phyloP scores from a whole-genome alignment of 2,113 vertebrate species.

The Theropithecus gelada region DNA sequence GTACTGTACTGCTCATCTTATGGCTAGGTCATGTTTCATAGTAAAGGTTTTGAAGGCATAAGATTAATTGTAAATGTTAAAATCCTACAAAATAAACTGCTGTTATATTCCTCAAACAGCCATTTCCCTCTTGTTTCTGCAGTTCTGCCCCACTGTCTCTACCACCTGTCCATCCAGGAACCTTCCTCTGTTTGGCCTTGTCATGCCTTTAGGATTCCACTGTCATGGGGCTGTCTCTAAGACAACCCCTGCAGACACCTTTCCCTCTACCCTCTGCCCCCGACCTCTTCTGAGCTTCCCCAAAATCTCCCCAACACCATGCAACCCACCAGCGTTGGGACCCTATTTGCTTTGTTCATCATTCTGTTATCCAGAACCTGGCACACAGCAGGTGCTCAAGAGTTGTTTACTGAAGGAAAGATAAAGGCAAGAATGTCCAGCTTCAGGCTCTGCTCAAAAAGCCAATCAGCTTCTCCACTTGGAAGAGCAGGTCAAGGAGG shows the following conservation, averaged over 20 bases:
- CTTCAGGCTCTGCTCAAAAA: neutral
- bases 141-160: neutral
- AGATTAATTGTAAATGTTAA: neutral
- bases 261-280: neutral
- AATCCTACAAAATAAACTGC: neutral
- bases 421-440: neutral
- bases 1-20: rapidly evolving
- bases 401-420: neutral
- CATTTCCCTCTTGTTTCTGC: neutral
- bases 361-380: neutral
- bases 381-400: neutral
- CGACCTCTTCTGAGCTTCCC: neutral
- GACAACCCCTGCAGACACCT: neutral
- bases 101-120: neutral
- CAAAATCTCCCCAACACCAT: neutral
- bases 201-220: neutral
- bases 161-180: neutral
- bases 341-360: neutral
- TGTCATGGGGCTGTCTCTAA: neutral
- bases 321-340: neutral
- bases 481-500: neutral
- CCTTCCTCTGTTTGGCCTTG: neutral
- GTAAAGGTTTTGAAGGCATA: neutral
- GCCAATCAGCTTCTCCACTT: neutral
- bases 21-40: neutral